Conservation (phyloP, 2,113 vertebrate species). For the Zeus faber region DNA sequence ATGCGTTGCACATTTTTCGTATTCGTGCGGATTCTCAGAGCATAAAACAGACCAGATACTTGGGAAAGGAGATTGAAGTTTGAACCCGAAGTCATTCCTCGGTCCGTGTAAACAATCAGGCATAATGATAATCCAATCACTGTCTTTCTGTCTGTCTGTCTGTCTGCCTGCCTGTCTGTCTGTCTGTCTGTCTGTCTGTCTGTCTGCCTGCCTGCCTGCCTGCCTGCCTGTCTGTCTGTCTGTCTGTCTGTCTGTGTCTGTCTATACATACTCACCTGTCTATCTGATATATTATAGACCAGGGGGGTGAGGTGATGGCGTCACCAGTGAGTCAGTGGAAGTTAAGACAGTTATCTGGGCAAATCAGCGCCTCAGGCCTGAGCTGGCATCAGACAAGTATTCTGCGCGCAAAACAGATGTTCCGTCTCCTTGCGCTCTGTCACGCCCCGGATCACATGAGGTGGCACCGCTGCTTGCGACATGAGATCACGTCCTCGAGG, state of each 20-base stretch:
- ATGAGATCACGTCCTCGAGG: slow-evolving; percentile 46
- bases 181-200: slow-evolving; percentile 4
- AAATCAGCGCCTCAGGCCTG: slow-evolving; percentile 33
- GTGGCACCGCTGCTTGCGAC: slow-evolving; percentile 27
- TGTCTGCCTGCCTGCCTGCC: slow-evolving; percentile 24
- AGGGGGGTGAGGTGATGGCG: slow-evolving; percentile 29
- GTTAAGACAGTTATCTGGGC: slow-evolving; percentile 19
- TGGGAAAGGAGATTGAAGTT: slow-evolving; percentile 27
- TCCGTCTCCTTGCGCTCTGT: slow-evolving; percentile 29
- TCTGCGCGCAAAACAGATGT: slow-evolving; percentile 54
- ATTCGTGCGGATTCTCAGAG: too few species aligned
- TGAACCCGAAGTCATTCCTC: slow-evolving; percentile 42
- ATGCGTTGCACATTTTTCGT: too few species aligned
- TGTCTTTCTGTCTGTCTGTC: slow-evolving; percentile 2
- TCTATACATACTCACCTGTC: too few species aligned
- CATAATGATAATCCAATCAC: slow-evolving; percentile 47
- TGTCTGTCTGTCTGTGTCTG: slow-evolving; percentile 16
- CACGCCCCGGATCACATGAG: slow-evolving; percentile 52
- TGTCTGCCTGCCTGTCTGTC: slow-evolving; percentile 23
- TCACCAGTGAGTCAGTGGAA: slow-evolving; percentile 11
- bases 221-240: slow-evolving; percentile 2
- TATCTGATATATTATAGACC: slow-evolving; percentile 42
- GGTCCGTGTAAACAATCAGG: slow-evolving; percentile 10
- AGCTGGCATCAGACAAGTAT: slow-evolving; percentile 44
- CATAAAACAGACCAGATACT: too few species aligned